Base-by-base conservation (phyloP, 2,113 vertebrate genomes). In the Passer domesticus region DNA sequence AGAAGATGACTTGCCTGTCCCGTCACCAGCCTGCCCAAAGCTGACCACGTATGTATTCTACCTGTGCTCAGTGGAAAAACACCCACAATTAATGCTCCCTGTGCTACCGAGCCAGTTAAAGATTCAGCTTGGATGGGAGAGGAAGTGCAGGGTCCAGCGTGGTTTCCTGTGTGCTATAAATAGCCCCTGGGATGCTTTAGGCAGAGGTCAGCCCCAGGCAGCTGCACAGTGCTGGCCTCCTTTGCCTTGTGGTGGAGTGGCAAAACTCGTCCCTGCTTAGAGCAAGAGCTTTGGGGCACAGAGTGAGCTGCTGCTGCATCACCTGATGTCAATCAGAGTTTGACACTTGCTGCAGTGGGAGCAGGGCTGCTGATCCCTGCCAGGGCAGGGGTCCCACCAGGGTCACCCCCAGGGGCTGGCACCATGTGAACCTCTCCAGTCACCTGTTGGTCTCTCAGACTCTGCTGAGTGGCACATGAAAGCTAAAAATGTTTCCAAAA, bases 1-100 rank as follows among this genome's bases (percentile, higher is more conserved):
- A n/a, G 58, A 37, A 62, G 47, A 30, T 39, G 33, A 47, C 35
- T 25, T 56, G 37, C 17, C 58, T 44, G 0, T 20, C 47, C n/a
- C 27, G 3, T 49, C 64, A 55, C 19, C 56, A 81, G 28, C 41
- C 73, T 75, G 41, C 44, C 68, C 83, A 67, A 80, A 72, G 22
- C 64, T 1, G 2, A 28, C 30, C 28, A 21, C 0, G 0, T 9
- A 4, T 1, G 0, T 7, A 4, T n/a, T 27, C 68, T 18, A 21
- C 23, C 12, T 3, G 30, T 7, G 35, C 81, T 63, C 49, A 31
- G 0, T 19, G 58, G 47, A 35, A 67, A 64, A 78, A 22, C 60
- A 72, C 13, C 27, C 18, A 58, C 20, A 62, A 55, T 37, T 27
- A 28, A 39, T 5, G 7, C 20, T 44, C 39, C 76, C 76, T 25